These are phyloP conservation scores for Diplogasteroides magnus DNA, from an alignment of 1,140 invertebrate genomes.

Conservation along the genomic window DNA sequence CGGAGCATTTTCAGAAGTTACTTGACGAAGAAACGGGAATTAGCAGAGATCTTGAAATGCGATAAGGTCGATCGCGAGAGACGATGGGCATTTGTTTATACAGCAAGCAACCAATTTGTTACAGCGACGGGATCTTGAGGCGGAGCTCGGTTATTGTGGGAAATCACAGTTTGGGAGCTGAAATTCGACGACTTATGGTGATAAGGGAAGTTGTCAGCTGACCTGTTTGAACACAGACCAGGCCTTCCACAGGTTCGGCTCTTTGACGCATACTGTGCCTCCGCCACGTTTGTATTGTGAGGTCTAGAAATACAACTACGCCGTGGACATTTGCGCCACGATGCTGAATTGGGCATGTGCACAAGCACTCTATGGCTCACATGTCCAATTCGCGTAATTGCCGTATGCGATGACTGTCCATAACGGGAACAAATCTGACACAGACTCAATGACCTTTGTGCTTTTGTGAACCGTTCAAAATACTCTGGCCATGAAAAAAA, in stretches of 20 bases:
- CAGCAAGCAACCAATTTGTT: background rate
- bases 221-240: conserved; percentile 19
- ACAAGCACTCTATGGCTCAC: no score
- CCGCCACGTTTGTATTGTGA: conserved; percentile 39
- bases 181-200: no score
- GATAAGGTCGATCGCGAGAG: background rate
- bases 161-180: conserved; percentile 9
- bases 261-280: conserved; percentile 33
- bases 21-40: no score
- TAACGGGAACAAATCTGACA: no score
- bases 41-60: no score
- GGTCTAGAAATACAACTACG: conserved; percentile 14
- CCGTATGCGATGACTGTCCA: no score
- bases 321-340: background rate
- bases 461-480: no score
- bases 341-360: no score
- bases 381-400: no score
- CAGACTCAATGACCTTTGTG: no score
- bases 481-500: background rate
- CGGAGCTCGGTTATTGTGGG: background rate
- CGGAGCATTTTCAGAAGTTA: no score
- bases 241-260: conserved; percentile 30
- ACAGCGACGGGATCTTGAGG: background rate
- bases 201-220: no score
- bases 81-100: background rate